Conservation (phyloP, 2,888 invertebrate species). For the Ormyrus thymus region DNA sequence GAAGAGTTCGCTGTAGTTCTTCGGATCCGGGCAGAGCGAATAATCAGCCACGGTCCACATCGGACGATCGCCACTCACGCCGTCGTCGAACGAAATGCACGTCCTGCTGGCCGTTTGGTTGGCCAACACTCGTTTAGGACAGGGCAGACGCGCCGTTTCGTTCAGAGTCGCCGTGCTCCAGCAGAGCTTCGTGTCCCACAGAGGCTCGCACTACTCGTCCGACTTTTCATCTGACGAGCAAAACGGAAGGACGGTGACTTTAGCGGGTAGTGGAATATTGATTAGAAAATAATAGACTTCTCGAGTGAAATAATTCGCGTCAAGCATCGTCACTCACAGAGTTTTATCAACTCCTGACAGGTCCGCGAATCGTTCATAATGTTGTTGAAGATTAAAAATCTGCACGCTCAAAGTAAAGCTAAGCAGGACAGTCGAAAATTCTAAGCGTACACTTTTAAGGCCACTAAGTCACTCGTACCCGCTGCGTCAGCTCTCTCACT, state of each 20-base stretch:
- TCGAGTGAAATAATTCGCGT: background rate
- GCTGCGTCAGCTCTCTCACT: too few species aligned
- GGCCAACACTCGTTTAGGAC: constrained; percentile 18
- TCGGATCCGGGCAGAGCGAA: constrained; percentile 16
- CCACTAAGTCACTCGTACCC: too few species aligned
- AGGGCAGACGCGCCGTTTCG: constrained; percentile 17
- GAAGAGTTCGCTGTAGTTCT: constrained; percentile 4
- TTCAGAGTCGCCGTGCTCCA: constrained; percentile 14
- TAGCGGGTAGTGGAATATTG: background rate
- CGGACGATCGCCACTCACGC: background rate
- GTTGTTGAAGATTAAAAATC: background rate
- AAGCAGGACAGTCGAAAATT: background rate
- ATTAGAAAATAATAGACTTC: background rate
- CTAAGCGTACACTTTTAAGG: too few species aligned
- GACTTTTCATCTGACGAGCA: constrained; percentile 15
- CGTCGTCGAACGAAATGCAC: constrained; percentile 18
- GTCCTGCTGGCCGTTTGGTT: constrained; percentile 40
- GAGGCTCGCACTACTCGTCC: constrained; percentile 8
- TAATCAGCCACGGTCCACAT: constrained; percentile 29
- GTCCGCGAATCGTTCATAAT: background rate
- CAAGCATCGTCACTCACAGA: constrained; percentile 1
- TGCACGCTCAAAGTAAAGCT: background rate
- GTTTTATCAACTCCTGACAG: constrained; percentile 3
- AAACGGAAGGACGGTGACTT: background rate
- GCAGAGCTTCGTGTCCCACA: constrained; percentile 36